Base-by-base conservation (phyloP, 2,797 vertebrate genomes). In the Dermochelys coriacea region DNA sequence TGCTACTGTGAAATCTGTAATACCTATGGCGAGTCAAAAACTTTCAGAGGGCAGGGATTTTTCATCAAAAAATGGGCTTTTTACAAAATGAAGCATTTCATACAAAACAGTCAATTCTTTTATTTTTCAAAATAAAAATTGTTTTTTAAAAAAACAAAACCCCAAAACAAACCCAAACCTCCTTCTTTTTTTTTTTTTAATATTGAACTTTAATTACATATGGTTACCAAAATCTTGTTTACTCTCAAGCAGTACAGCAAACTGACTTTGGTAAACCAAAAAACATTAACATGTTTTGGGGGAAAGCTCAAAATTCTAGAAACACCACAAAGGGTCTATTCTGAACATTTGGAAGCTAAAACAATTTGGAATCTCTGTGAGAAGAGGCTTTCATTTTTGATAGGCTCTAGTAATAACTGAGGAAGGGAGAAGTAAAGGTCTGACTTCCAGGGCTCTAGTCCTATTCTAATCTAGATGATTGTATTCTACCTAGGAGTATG, bases 31-130 rank as follows among this genome's bases (percentile, higher is more conserved):
- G 23, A 74, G 68, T 41, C 37, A 74, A 41, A 25, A 74, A 41
- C 11, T 95, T 94, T 91, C 54, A 85, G 80, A 84, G 89, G 52
- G 92, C 79, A 89, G 57, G 91, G 78, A 18, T 7, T 89, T 95
- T 91, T 91, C 94, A 88, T 91, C 86, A 94, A 85, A 93, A 92
- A 89, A 82, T 16, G 89, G 93, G 77, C 45, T 81, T 83, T 41
- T 91, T 75, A 27, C 37, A 93, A 45, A 54, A 85, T 81, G 59
- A 91, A 81, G 18, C 93, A 3, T 0, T 12, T 34, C 84, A 94
- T 91, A 59, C 64, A 78, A 87, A 95, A 45, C 81, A 83, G 11
- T 45, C 15, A 27, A 82, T 78, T 75, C 45, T 54, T 31, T 95
- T 89, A 80, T 82, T 47, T 61, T 80, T 50, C 80, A 83, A 85